Conservation (phyloP, 1,140 invertebrate genomes). For the Calosoma granatense region DNA sequence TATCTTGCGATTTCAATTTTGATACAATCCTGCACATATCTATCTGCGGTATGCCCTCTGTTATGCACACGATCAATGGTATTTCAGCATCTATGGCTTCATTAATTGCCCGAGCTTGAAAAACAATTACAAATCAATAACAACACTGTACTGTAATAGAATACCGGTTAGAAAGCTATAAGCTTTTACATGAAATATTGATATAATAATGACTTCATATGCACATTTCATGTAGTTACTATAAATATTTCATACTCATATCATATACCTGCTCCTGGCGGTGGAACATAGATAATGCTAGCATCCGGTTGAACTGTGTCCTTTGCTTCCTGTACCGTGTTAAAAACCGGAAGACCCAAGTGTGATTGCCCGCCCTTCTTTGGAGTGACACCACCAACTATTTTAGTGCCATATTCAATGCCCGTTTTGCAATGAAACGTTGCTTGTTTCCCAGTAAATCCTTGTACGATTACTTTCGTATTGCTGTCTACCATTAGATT, state of each 20-base stretch:
- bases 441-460: conserved; percentile 88
- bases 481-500: conserved; percentile 74
- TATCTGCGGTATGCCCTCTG: conserved; percentile 98
- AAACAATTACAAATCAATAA: too few relatives aligned
- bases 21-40: conserved; percentile 98
- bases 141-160: too few relatives aligned
- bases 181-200: too few relatives aligned
- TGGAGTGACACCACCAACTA: conserved; percentile 94
- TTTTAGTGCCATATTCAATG: conserved; percentile 92
- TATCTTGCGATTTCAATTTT: conserved; percentile 77
- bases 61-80: conserved; percentile 95
- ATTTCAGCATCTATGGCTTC: conserved; percentile 98
- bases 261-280: conserved; percentile 59
- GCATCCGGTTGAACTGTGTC: conserved; percentile 80
- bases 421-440: conserved; percentile 88
- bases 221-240: too few relatives aligned
- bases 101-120: conserved; percentile 73
- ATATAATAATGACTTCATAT: too few relatives aligned
- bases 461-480: conserved; percentile 93
- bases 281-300: conserved; percentile 95
- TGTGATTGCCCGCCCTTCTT: conserved; percentile 89
- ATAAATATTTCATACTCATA: too few relatives aligned
- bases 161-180: too few relatives aligned
- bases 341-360: conserved; percentile 85
- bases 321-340: conserved; percentile 75